These are phyloP conservation scores for Megalonaias nervosa DNA, from an alignment of 1,140 invertebrate species.

Conservation along the genomic window DNA sequence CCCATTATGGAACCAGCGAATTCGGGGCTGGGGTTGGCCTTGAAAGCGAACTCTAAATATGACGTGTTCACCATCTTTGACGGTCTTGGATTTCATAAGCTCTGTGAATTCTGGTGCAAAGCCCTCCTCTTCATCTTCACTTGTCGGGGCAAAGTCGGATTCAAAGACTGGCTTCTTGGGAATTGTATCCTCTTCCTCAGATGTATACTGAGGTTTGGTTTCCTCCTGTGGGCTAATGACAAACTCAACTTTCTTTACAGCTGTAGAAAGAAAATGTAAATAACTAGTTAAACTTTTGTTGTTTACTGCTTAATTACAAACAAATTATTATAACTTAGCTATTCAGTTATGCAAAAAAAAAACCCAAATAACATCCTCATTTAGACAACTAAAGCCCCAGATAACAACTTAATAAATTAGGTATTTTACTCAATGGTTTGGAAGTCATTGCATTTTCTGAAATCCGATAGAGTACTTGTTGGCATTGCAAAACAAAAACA, in stretches of 20 bases:
- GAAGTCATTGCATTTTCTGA: no score
- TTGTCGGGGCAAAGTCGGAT: constrained; percentile 40
- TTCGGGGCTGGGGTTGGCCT: constrained; percentile 61
- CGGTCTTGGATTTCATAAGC: constrained; percentile 59
- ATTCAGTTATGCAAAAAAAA: no score
- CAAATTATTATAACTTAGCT: no score
- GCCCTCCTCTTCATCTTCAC: constrained; percentile 51
- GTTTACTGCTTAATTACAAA: no score
- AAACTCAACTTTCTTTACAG: constrained; percentile 55
- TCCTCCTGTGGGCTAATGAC: constrained; percentile 34
- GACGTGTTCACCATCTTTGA: constrained; percentile 64
- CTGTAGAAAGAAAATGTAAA: constrained; percentile 38
- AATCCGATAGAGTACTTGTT: no score
- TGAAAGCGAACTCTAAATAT: constrained; percentile 60
- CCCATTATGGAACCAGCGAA: constrained; percentile 69
- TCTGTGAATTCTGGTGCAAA: constrained; percentile 64
- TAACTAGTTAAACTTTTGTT: not conserved
- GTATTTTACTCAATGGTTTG: no score
- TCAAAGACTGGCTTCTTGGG: constrained; percentile 40
- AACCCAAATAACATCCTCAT: no score
- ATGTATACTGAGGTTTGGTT: constrained; percentile 13
- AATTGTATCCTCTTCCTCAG: constrained; percentile 35
- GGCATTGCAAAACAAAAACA: no score
- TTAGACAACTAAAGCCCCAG: no score
- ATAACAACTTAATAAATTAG: no score